Percentiles rank a stretch among this genome's conserved stretches.
These are phyloP conservation scores for Hexactinellida sp. DNA, from an alignment of 37 sponge, comb jelly and placozoan species.

Conservation along the genomic window DNA sequence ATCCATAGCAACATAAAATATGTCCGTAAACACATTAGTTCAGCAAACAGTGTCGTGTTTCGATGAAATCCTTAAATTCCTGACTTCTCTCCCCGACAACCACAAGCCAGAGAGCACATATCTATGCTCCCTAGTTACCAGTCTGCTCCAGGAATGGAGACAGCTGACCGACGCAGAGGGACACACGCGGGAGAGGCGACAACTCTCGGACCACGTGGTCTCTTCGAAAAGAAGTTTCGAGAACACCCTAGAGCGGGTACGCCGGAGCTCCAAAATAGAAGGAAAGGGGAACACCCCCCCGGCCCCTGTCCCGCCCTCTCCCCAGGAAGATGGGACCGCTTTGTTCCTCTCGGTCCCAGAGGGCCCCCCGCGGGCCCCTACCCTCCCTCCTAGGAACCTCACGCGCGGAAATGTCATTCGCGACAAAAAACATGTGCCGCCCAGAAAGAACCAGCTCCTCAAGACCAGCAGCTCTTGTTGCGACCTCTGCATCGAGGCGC, in stretches of 20 bases:
- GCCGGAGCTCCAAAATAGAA: not conserved
- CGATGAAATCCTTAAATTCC: not conserved
- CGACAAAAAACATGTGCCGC: not conserved
- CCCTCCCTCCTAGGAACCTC: not conserved
- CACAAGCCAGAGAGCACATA: not conserved
- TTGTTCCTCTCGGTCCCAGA: not conserved
- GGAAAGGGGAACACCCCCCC: not conserved
- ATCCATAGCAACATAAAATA: no score
- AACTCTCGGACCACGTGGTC: not conserved
- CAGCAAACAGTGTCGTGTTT: not conserved
- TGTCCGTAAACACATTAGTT: not conserved
- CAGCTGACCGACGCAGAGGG: not conserved
- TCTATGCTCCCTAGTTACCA: not conserved
- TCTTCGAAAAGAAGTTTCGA: not conserved
- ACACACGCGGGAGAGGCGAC: not conserved
- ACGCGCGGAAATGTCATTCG: conserved; percentile 4
- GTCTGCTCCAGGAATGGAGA: not conserved
- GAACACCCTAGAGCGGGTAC: not conserved
- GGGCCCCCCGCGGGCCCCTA: not conserved
- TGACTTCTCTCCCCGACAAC: not conserved
- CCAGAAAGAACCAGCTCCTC: not conserved
- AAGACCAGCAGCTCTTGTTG: not conserved
- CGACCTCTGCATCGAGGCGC: not conserved
- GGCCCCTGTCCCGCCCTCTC: not conserved
- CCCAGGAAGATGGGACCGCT: not conserved